phyloP scores from a whole-genome alignment of 37 sponge, comb jelly and placozoan genomes.

The Hexactinellida sp. region DNA sequence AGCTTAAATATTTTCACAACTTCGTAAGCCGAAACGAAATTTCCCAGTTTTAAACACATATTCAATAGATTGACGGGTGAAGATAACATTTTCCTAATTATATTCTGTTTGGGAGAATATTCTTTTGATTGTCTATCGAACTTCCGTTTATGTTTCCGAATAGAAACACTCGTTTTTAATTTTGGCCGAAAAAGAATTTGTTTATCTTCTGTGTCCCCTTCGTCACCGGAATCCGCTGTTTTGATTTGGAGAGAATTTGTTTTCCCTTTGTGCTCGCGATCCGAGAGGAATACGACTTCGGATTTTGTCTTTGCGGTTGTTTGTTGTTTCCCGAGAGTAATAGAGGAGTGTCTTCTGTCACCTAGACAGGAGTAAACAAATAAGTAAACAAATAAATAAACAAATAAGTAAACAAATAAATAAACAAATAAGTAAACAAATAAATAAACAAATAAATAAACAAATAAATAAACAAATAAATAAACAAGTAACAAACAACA shows the following conservation, averaged over 20 bases:
- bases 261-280: slow-evolving; percentile 9
- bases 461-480: too few species aligned
- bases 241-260: slow-evolving; percentile 1
- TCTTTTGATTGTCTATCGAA: not conserved
- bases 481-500: too few species aligned
- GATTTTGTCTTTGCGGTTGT: not conserved
- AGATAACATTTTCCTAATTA: slow-evolving; percentile 63
- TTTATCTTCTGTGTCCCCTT: slow-evolving; percentile 52
- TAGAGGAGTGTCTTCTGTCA: slow-evolving; percentile 4
- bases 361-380: too few species aligned
- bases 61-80: slow-evolving; percentile 63
- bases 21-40: slow-evolving; percentile 55
- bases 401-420: too few species aligned
- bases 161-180: not conserved
- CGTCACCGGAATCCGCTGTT: slow-evolving; percentile 29
- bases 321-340: not conserved
- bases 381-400: too few species aligned
- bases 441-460: too few species aligned
- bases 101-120: not conserved
- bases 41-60: slow-evolving; percentile 51
- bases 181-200: not conserved
- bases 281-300: not conserved
- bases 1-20: slow-evolving; percentile 62
- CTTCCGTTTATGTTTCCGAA: slow-evolving; percentile 4
- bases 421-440: too few species aligned